Percentiles rank a stretch among this genome's conserved stretches.
These are phyloP conservation scores for Malurus splendens DNA, from an alignment of 2,797 vertebrate species.

Conservation along the genomic window DNA sequence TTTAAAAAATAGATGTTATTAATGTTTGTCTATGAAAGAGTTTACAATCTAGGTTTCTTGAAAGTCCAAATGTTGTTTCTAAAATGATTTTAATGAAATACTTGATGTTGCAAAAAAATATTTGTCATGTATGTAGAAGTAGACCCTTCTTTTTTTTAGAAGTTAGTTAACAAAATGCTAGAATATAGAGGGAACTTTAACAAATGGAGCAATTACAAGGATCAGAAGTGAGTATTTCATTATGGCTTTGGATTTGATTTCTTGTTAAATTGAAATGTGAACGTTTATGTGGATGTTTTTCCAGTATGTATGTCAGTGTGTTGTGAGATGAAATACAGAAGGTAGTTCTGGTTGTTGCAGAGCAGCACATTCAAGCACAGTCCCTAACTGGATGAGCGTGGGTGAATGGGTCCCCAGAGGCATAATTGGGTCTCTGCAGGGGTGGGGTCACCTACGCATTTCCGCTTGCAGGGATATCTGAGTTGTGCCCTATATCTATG, in stretches of 20 bases:
- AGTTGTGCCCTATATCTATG: neutral
- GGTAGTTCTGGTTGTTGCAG: neutral
- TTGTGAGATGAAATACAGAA: neutral
- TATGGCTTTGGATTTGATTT: neutral
- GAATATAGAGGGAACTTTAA: neutral
- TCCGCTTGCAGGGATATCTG: neutral
- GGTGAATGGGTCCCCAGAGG: neutral
- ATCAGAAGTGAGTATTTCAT: neutral
- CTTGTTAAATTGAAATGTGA: neutral
- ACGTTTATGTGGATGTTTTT: neutral
- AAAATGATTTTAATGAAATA: neutral
- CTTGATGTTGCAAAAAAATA: neutral
- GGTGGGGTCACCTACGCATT: neutral
- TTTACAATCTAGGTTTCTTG: neutral
- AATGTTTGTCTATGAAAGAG: neutral
- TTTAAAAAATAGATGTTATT: neutral
- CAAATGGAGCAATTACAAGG: neutral
- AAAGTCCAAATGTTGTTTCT: neutral
- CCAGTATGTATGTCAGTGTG: neutral
- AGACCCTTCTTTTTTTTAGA: neutral
- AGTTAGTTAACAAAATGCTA: neutral
- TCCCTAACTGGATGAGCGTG: neutral
- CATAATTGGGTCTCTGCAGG: neutral
- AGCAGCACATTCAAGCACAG: neutral
- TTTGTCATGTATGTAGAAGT: neutral